phyloP scores from a whole-genome alignment of 2,888 invertebrate species.

The Dascillus cervinus region DNA sequence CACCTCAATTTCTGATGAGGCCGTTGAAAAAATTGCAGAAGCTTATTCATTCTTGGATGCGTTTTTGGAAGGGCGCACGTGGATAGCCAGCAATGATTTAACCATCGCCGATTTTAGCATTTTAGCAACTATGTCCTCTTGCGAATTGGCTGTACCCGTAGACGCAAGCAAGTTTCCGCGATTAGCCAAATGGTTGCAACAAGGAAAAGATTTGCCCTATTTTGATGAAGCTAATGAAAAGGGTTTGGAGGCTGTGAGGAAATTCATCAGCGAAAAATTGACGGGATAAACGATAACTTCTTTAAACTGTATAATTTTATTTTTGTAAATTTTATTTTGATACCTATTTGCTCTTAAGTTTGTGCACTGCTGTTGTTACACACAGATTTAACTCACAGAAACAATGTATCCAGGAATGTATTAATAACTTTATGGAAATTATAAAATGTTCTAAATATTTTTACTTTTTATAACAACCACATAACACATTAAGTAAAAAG shows the following conservation, averaged over 20 bases:
- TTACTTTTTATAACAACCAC: no score
- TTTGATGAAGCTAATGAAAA: constrained; percentile 9
- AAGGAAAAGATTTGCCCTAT: constrained; percentile 27
- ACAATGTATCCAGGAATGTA: no score
- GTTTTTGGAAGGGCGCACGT: constrained; percentile 43
- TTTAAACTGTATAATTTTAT: background rate
- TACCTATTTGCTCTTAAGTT: background rate
- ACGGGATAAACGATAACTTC: no score
- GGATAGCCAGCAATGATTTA: constrained; percentile 44
- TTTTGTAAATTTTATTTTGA: background rate
- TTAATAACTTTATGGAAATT: no score
- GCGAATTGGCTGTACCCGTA: constrained; percentile 31
- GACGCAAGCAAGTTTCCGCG: constrained; percentile 31
- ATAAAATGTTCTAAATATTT: no score
- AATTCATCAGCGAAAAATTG: constrained; percentile 7
- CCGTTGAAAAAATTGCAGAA: constrained; percentile 26
- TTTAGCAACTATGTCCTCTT: constrained; percentile 32
- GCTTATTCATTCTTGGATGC: constrained; percentile 43
- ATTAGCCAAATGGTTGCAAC: constrained; percentile 30
- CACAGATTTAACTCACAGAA: no score
- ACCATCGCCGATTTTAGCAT: constrained; percentile 49
- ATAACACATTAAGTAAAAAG: no score
- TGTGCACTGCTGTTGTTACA: background rate
- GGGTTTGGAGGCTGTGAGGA: constrained; percentile 4
- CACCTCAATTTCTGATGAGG: constrained; percentile 7